These are phyloP conservation scores for Mechanitis mazaeus DNA, from an alignment of 2,888 invertebrate species.

Conservation along the genomic window DNA sequence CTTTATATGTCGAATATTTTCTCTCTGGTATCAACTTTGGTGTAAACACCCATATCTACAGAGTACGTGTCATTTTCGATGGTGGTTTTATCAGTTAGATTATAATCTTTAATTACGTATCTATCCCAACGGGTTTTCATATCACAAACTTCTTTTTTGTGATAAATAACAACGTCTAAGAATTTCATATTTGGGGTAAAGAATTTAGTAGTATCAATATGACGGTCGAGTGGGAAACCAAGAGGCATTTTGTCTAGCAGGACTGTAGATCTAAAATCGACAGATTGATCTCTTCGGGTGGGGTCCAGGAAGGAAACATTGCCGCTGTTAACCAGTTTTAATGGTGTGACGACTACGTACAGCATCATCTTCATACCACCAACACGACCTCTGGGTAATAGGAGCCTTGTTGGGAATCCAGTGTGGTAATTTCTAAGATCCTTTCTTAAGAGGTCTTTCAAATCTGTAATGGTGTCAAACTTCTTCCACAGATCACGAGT, in stretches of 20 bases:
- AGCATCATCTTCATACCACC: constrained; percentile 81
- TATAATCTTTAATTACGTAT: constrained; percentile 53
- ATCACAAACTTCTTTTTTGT: constrained; percentile 69
- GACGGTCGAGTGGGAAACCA: constrained; percentile 85
- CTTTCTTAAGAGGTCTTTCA: constrained; percentile 48
- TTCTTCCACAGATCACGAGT: constrained; percentile 80
- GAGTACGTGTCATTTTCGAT: constrained; percentile 41
- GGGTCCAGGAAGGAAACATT: constrained; percentile 55
- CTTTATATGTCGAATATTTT: too few relatives aligned
- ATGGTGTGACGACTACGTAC: constrained; percentile 79
- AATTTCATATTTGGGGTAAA: constrained; percentile 81
- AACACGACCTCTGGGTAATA: constrained; percentile 82
- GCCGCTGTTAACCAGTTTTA: constrained; percentile 58
- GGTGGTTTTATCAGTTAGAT: constrained; percentile 47
- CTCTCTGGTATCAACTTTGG: constrained; percentile 17
- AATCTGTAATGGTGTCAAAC: constrained; percentile 70
- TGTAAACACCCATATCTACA: constrained; percentile 45
- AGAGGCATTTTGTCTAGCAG: constrained; percentile 78
- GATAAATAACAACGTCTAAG: constrained; percentile 79
- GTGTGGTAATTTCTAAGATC: constrained; percentile 71
- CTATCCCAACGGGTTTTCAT: constrained; percentile 61
- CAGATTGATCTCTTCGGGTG: constrained; percentile 58
- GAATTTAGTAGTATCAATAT: constrained; percentile 76
- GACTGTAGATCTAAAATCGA: constrained; percentile 56
- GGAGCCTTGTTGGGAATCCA: constrained; percentile 82